Conservation (phyloP, 2,113 vertebrate genomes). For the Python bivittatus region DNA sequence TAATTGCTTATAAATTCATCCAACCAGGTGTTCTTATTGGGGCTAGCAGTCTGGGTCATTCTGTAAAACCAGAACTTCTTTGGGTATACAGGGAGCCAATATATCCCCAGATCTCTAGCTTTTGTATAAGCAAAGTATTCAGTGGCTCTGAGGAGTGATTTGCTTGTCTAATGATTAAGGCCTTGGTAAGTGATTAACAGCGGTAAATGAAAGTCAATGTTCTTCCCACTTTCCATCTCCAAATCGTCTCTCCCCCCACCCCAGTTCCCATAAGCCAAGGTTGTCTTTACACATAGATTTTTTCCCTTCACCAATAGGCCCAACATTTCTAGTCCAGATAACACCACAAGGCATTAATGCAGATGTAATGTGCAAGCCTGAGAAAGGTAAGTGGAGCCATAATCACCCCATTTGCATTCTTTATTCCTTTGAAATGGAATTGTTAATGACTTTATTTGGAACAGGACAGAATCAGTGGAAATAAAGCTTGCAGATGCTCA, state of each 20-base stretch:
- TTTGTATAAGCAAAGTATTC: slow-evolving; percentile 47
- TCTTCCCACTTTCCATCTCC: slow-evolving; percentile 16
- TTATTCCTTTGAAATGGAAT: slow-evolving; percentile 60
- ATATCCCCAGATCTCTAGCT: slow-evolving; percentile 34
- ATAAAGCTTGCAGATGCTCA: slow-evolving; percentile 35
- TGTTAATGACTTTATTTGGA: slow-evolving; percentile 55
- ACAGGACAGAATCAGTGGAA: slow-evolving; percentile 33
- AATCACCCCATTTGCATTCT: slow-evolving; percentile 63
- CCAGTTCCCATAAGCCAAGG: neutral
- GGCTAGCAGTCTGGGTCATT: neutral
- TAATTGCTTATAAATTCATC: neutral
- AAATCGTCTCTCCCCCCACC: neutral
- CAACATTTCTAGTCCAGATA: slow-evolving; percentile 46
- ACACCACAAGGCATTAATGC: slow-evolving; percentile 46
- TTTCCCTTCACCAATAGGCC: neutral
- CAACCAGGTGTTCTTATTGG: neutral
- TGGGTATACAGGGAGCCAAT: slow-evolving; percentile 47
- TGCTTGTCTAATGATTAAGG: neutral
- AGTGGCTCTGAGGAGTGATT: neutral
- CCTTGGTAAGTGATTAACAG: neutral
- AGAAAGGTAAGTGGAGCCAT: slow-evolving; percentile 58
- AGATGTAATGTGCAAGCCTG: slow-evolving; percentile 39
- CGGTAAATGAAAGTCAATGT: accelerated
- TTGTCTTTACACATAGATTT: neutral
- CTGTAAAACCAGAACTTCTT: slow-evolving; percentile 41